Conservation (phyloP, 2,888 invertebrate species). For the Drosophila quinaria region DNA sequence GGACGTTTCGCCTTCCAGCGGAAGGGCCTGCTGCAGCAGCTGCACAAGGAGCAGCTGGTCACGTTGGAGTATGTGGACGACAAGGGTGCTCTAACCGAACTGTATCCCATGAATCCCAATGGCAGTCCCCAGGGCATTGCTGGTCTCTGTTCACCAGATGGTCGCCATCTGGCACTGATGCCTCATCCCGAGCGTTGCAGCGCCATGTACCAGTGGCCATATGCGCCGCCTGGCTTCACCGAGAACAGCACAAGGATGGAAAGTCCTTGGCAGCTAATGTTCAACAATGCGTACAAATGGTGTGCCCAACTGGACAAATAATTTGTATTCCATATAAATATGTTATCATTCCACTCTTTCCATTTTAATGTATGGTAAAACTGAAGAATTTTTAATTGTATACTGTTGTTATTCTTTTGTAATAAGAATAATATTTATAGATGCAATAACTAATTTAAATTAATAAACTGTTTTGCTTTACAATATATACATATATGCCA, state of each 20-base stretch:
- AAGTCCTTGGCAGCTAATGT: constrained; percentile 97
- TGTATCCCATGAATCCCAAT: constrained; percentile 98
- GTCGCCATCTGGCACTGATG: constrained; percentile 98
- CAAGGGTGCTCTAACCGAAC: constrained; percentile 90
- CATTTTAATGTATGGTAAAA: not conserved
- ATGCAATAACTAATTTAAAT: too few relatives aligned
- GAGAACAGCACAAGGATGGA: constrained; percentile 85
- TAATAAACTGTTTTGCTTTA: too few relatives aligned
- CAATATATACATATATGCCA: too few relatives aligned
- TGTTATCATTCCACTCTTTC: not conserved
- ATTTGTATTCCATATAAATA: constrained; percentile 4
- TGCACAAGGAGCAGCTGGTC: constrained; percentile 88
- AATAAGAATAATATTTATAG: too few relatives aligned
- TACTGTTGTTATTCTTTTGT: too few relatives aligned
- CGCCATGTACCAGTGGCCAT: constrained; percentile 96
- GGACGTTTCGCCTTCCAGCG: constrained; percentile 91
- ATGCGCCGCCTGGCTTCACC: constrained; percentile 87
- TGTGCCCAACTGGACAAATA: constrained; percentile 64
- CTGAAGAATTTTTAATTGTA: not conserved
- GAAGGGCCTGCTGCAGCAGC: constrained; percentile 85
- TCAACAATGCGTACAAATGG: constrained; percentile 95
- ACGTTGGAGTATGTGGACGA: constrained; percentile 95
- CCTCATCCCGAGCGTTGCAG: constrained; percentile 98
- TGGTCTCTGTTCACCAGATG: constrained; percentile 94
- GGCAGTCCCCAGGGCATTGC: constrained; percentile 95